Evolutionary conservation across 2,113 vertebrate species (phyloP).

Genomic region (Indri indri): DNA sequence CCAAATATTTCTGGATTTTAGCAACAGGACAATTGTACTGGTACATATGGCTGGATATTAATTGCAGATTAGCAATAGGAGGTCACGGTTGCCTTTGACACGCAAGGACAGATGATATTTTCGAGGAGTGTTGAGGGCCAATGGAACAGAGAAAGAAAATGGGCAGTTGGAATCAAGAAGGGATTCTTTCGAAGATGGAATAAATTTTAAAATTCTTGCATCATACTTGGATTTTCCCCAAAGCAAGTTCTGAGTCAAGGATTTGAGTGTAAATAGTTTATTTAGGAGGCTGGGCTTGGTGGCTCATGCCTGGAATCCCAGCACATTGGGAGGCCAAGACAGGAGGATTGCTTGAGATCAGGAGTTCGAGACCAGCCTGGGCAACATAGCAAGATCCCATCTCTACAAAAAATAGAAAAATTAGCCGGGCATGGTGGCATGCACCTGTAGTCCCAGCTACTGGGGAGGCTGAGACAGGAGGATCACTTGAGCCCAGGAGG

Average conservation of each 20-base stretch:
- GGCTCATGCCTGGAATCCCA: too few relatives aligned
- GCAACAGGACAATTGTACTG: background rate
- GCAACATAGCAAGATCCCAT: too few relatives aligned
- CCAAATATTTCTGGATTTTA: background rate
- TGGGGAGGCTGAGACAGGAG: too few relatives aligned
- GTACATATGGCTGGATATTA: accelerated
- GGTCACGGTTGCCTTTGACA: background rate
- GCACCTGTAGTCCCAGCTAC: too few relatives aligned
- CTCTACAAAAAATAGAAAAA: too few relatives aligned
- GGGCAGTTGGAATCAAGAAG: background rate
- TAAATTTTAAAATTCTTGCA: background rate
- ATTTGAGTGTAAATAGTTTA: background rate
- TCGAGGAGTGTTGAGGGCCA: background rate
- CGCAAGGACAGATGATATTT: background rate
- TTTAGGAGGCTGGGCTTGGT: too few relatives aligned
- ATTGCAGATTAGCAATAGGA: background rate
- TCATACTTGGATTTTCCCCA: background rate
- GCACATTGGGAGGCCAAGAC: too few relatives aligned
- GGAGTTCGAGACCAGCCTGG: too few relatives aligned
- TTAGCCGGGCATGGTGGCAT: too few relatives aligned
- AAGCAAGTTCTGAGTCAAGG: background rate
- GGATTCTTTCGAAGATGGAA: background rate
- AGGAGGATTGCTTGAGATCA: too few relatives aligned
- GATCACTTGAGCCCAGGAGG: too few relatives aligned
- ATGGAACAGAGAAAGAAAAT: background rate